Percentiles rank a stretch among this genome's conserved stretches.
These are phyloP conservation scores for Copsychus sechellarum DNA, from an alignment of 2,113 vertebrate genomes.

Conservation along the genomic window DNA sequence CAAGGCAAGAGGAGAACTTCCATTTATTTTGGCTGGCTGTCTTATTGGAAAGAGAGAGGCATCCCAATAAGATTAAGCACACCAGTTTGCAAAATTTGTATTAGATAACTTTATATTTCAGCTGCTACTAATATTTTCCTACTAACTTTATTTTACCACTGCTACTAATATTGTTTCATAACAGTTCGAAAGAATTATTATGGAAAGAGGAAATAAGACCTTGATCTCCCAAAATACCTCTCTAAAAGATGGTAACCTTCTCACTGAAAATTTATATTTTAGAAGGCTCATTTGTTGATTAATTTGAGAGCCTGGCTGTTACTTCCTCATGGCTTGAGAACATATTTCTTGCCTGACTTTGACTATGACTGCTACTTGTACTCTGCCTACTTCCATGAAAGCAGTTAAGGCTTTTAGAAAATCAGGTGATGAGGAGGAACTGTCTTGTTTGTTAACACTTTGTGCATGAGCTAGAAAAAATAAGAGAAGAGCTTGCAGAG, in stretches of 20 bases:
- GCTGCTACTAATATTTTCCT: neutral
- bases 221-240: neutral
- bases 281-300: neutral
- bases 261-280: neutral
- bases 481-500: neutral
- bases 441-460: neutral
- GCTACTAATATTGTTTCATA: no score
- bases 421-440: neutral
- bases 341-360: neutral
- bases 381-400: neutral
- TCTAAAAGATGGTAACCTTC: neutral
- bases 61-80: neutral
- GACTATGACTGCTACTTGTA: neutral
- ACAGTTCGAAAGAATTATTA: neutral
- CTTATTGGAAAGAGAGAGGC: neutral
- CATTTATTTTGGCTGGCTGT: neutral
- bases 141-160: no score
- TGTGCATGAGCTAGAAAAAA: neutral
- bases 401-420: neutral
- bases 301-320: neutral
- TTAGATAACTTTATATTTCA: neutral
- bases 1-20: neutral
- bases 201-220: neutral
- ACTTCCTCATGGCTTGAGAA: neutral
- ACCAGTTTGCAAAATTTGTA: neutral